A percentile compares a stretch with the other conserved stretches of the same genome.
Conservation (phyloP, 2,797 vertebrate species). For the Spondyliosoma cantharus region DNA sequence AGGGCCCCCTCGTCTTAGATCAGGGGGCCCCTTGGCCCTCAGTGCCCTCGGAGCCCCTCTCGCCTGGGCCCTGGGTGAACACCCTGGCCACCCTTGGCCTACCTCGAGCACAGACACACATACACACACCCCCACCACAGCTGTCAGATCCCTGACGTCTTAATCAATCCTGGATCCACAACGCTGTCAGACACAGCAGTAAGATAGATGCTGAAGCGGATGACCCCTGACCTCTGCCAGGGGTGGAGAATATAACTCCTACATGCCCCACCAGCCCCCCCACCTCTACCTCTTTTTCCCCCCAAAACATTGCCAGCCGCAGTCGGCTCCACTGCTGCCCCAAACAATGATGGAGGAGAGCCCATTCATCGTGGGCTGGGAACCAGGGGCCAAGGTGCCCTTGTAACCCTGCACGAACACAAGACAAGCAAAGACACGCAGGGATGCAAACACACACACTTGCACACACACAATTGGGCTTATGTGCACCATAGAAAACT, state of each 20-base stretch:
- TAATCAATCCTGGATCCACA: slow-evolving; percentile 92
- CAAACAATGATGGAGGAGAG: slow-evolving; percentile 86
- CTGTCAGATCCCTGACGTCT: slow-evolving; percentile 94
- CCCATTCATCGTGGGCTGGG: slow-evolving; percentile 85
- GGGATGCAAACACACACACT: slow-evolving; percentile 32
- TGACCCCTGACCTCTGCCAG: slow-evolving; percentile 88
- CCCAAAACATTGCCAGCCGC: slow-evolving; percentile 62
- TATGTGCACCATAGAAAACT: slow-evolving; percentile 24
- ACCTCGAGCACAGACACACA: slow-evolving; percentile 48
- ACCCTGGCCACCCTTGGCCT: slow-evolving; percentile 62
- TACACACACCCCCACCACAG: slow-evolving; percentile 54
- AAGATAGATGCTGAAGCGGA: slow-evolving; percentile 93
- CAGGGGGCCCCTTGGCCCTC: slow-evolving; percentile 58
- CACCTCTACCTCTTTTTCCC: slow-evolving; percentile 45
- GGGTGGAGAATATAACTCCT: slow-evolving; percentile 83
- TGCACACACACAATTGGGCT: slow-evolving; percentile 38
- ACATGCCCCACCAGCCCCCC: slow-evolving; percentile 60
- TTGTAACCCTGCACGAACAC: slow-evolving; percentile 66
- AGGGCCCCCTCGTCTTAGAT: slow-evolving; percentile 65
- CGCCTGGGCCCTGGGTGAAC: slow-evolving; percentile 74
- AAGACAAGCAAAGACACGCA: slow-evolving; percentile 62
- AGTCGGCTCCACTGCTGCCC: slow-evolving; percentile 70
- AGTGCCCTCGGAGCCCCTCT: slow-evolving; percentile 77
- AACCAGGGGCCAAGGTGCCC: slow-evolving; percentile 74
- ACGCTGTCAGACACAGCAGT: slow-evolving; percentile 82